Evolutionary conservation across 2,888 invertebrate genomes (phyloP).

Genomic region (Imbricaverruca yamaguchii): DNA sequence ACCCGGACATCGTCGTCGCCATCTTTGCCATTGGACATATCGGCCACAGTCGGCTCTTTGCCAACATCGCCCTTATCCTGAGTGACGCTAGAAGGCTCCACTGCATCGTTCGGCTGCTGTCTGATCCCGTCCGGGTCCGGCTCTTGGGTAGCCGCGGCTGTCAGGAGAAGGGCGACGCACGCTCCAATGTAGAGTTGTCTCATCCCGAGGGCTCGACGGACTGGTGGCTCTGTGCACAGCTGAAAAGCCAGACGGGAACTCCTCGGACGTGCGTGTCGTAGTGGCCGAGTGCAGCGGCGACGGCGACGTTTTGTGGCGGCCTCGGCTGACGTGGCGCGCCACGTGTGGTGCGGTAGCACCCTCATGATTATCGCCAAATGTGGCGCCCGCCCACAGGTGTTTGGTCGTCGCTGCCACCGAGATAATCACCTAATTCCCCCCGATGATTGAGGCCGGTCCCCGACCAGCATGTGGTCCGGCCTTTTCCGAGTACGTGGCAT

Average conservation of each 20-base stretch:
- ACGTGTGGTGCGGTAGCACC: background rate
- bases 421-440: background rate
- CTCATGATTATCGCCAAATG: background rate
- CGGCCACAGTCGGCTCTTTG: no score
- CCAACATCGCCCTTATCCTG: no score
- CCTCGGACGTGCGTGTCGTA: background rate
- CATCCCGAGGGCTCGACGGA: background rate
- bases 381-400: background rate
- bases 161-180: background rate
- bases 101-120: background rate
- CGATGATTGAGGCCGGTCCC: no score
- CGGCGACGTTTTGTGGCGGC: background rate
- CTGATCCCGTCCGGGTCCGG: no score
- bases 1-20: background rate
- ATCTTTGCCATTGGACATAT: no score
- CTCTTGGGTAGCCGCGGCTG: background rate
- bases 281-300: background rate
- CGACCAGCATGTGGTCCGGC: no score
- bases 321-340: background rate
- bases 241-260: background rate
- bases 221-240: background rate
- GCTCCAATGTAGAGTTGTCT: background rate
- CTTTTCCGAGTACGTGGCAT: no score
- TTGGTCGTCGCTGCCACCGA: background rate
- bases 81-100: background rate